Base-by-base conservation (phyloP, 92 coral and sea anemone species). In the Umimayanthus chanpuru region DNA sequence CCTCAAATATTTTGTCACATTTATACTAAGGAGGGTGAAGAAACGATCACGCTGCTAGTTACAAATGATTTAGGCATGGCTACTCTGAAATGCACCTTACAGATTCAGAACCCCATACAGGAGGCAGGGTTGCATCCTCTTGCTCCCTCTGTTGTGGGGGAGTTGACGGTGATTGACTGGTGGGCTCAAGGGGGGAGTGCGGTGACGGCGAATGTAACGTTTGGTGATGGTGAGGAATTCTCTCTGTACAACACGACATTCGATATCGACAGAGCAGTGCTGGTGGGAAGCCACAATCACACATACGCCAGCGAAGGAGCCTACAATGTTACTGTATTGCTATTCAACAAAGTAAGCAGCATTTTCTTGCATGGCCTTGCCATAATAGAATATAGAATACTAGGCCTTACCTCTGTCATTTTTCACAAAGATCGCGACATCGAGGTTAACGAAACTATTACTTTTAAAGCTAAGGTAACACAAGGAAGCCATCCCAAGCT, bases 401-500 rank as follows among this genome's bases (percentile, higher is more conserved):
- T 26, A 28, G 91, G 91, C 9, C 40, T 95, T 25, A 85, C 89
- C 20, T 89, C 91, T 28, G 53, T 40, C 9, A 93, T 93, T 26
- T 74, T 92, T 39, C 94, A 95, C 82, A 70, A 87, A 0, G 86
- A 88, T 32, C 90, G 93, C 10, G 95, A 93, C 61, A 94, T 95
- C 76, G 98, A 96, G 79, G 98, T 96, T n/a, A 96, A 96, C 65
- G 98, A 96, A 80, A 96, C 93, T 8, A 86, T 96, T 50, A 77
- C 38, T 49, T 82, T 96, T 3, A 82, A 81, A 41, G 89, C 91
- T 66, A 76, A 38, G 4, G 88, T 86, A 49, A 58, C 91, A 8
- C 91, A 90, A 30, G 96, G 96, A 36, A 92, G 92, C 25, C 90
- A 88, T 77, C 88, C 93, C 14, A 86, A 64, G 74, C 89, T 80